Conservation (phyloP, 2,888 invertebrate species). For the Tuta absoluta region DNA sequence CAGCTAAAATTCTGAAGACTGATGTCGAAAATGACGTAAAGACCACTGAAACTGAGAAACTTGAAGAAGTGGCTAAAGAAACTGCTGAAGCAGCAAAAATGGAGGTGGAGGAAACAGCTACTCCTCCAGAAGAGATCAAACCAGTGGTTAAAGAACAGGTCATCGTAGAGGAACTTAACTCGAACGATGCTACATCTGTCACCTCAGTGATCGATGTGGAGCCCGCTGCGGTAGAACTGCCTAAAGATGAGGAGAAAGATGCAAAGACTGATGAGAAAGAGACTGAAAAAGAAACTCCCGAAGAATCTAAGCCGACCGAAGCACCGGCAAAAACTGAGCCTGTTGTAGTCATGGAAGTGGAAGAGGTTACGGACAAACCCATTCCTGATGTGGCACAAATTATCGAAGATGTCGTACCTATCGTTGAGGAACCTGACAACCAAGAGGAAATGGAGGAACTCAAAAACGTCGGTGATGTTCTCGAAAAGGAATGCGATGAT, state of each 20-base stretch:
- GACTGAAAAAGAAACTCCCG: constrained; percentile 47
- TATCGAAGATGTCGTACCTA: constrained; percentile 60
- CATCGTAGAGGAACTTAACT: constrained; percentile 42
- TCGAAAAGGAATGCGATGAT: constrained; percentile 76
- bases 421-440: constrained; percentile 62
- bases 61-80: constrained; percentile 34
- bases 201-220: constrained; percentile 45
- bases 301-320: constrained; percentile 40
- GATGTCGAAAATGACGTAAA: constrained; percentile 61
- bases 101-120: constrained; percentile 54
- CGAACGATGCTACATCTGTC: constrained; percentile 44
- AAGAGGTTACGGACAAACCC: constrained; percentile 59
- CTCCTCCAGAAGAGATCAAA: constrained; percentile 29
- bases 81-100: constrained; percentile 52
- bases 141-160: constrained; percentile 39
- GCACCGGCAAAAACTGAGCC: constrained; percentile 44
- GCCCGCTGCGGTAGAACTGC: constrained; percentile 47
- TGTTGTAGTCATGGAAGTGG: constrained; percentile 56
- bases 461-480: constrained; percentile 66
- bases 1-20: constrained; percentile 80
- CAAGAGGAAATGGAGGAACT: constrained; percentile 65
- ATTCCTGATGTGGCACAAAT: constrained; percentile 56
- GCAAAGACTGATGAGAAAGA: constrained; percentile 56
- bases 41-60: constrained; percentile 31
- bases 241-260: constrained; percentile 49